Percentiles rank a stretch among this genome's conserved stretches.
Evolutionary conservation across 53 echinoderm and acorn worm species (phyloP).

Genomic region (Echinarachnius parma): DNA sequence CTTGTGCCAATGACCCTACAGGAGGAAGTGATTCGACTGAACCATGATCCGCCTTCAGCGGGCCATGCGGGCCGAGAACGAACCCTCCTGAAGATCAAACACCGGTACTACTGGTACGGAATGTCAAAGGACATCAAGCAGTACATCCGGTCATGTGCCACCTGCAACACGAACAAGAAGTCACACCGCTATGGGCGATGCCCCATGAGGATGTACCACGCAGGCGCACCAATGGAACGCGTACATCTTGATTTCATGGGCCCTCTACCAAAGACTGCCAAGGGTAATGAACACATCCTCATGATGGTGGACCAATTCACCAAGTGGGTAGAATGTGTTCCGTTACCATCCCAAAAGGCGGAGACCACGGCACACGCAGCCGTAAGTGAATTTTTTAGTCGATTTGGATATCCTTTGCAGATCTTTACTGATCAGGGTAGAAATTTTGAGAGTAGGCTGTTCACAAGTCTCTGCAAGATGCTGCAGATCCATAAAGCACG

Average conservation of each 20-base stretch:
- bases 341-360: background rate
- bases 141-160: slow-evolving; percentile 28
- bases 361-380: slow-evolving; percentile 3
- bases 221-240: slow-evolving; percentile 58
- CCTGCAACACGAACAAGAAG: slow-evolving; percentile 56
- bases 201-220: slow-evolving; percentile 45
- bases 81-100: slow-evolving; percentile 28
- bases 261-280: slow-evolving; percentile 48
- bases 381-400: slow-evolving; percentile 2
- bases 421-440: slow-evolving; percentile 48
- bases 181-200: background rate
- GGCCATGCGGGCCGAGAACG: slow-evolving; percentile 54
- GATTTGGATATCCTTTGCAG: slow-evolving; percentile 15
- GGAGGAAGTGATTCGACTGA: slow-evolving; percentile 21
- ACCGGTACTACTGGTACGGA: slow-evolving; percentile 50
- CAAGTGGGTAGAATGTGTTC: slow-evolving; percentile 30
- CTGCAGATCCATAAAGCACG: slow-evolving; percentile 50
- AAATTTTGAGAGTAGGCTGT: slow-evolving; percentile 52
- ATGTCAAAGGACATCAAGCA: slow-evolving; percentile 37
- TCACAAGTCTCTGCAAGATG: slow-evolving; percentile 27
- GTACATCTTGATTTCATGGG: slow-evolving; percentile 59
- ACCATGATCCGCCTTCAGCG: slow-evolving; percentile 62
- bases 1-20: slow-evolving; percentile 44
- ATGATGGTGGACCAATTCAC: slow-evolving; percentile 65
- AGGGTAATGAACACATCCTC: slow-evolving; percentile 50